Evolutionary conservation across 2,797 vertebrate species (phyloP).

Genomic region (Lacerta bilineata): DNA sequence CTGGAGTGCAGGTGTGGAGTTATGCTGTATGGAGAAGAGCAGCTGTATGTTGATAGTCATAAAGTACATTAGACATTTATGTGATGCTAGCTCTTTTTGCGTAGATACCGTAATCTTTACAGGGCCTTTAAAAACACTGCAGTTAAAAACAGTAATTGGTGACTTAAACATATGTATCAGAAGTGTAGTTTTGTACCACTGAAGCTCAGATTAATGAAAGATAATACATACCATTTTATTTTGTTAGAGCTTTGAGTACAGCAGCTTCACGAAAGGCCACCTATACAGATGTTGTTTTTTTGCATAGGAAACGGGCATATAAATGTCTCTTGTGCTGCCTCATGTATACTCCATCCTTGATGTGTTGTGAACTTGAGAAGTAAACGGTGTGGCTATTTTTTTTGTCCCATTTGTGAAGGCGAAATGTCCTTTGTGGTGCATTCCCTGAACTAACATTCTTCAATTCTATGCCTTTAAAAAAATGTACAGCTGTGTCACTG

Average conservation of each 20-base stretch:
- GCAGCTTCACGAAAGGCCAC: neutral
- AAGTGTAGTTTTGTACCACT: neutral
- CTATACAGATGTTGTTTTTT: neutral
- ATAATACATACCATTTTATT: neutral
- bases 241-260: neutral
- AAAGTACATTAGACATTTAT: neutral
- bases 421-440: neutral
- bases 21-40: neutral
- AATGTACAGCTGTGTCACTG: neutral
- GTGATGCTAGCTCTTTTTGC: neutral
- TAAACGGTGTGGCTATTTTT: neutral
- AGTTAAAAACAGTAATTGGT: neutral
- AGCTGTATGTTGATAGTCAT: neutral
- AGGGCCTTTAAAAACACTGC: neutral
- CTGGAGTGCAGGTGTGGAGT: neutral
- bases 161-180: slow-evolving; percentile 31
- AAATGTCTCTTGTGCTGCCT: neutral
- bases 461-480: neutral
- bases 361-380: neutral
- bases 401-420: neutral
- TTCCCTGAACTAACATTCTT: neutral
- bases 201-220: slow-evolving; percentile 9
- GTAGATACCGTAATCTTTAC: neutral
- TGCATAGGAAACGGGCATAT: neutral
- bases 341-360: neutral